Base-by-base conservation (phyloP, 2,797 vertebrate genomes). In the Echiichthys vipera region DNA sequence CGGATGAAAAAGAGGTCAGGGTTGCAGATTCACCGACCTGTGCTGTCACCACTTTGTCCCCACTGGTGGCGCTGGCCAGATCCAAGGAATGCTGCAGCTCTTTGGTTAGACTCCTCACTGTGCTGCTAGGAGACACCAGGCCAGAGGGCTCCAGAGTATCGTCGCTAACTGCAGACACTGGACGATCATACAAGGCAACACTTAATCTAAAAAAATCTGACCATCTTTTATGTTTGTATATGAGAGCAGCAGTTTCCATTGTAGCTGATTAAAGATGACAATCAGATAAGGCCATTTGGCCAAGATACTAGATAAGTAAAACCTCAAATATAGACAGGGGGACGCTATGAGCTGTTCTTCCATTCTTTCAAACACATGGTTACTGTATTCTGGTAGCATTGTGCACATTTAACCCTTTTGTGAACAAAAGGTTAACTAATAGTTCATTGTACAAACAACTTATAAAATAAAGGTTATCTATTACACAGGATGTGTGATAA, bases 41-140 rank as follows among this genome's bases (percentile, higher is more conserved):
- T 55, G 97, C 97, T 32, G 97, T 99, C 57, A 99, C 98, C 40
- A 99, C 94, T 92, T 99, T 99, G 81, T 98, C 97, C 74, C 98
- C 98, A 49, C 97, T 98, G 71, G 97, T 99, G 83, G 97, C 97
- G 37, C 98, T 99, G 74, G 98, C 98, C 72, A 99, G 94, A 93
- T 99, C 98, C 92, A 99, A 90, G 85, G 97, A 99, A 91, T 97
- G 98, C 90, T 97, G 97, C 50, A 97, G 94, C 77, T 99, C 98
- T 93, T 96, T 97, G 80, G 95, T 91, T 74, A 96, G 81, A 88
- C 89, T 92, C 71, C 96, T 96, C 63, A 95, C 85, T 27, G 95
- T 93, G 66, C 95, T 89, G 84, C 88, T 95, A 0, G 97, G 93
- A 65, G 95, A 95, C 88, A 99, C 89, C 64, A 99, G 94, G 81